phyloP scores from a whole-genome alignment of 2,113 vertebrate genomes.

The Saimiri boliviensis region DNA sequence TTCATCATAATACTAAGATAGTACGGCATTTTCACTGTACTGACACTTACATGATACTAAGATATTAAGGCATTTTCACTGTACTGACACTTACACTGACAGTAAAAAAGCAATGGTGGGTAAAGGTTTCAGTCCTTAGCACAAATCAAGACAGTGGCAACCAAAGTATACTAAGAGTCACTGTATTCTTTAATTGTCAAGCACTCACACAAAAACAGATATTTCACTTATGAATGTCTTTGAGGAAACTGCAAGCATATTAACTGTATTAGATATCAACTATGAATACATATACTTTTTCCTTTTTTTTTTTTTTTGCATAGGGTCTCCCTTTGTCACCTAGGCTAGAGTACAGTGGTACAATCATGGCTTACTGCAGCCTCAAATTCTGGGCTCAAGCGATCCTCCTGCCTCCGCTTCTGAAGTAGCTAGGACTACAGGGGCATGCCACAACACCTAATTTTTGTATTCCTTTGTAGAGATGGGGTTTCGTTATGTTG shows the following conservation, averaged over 20 bases:
- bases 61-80: background rate
- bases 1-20: background rate
- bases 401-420: too few species aligned
- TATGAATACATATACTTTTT: background rate
- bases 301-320: too few species aligned
- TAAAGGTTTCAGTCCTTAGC: background rate
- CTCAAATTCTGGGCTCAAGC: too few species aligned
- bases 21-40: background rate
- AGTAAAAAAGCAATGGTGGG: background rate
- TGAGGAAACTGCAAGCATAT: constrained; percentile 28
- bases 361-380: too few species aligned
- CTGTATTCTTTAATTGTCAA: background rate
- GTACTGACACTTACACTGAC: background rate
- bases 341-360: too few species aligned
- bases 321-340: too few species aligned
- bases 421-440: too few species aligned
- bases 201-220: background rate
- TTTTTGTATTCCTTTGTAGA: too few species aligned
- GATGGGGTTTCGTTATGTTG: too few species aligned
- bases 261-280: constrained; percentile 22
- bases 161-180: background rate
- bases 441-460: too few species aligned
- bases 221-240: constrained; percentile 12
- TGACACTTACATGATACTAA: background rate
- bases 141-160: constrained; percentile 2